phyloP scores from a whole-genome alignment of 2,888 invertebrate species.

The Monochamus alternatus region DNA sequence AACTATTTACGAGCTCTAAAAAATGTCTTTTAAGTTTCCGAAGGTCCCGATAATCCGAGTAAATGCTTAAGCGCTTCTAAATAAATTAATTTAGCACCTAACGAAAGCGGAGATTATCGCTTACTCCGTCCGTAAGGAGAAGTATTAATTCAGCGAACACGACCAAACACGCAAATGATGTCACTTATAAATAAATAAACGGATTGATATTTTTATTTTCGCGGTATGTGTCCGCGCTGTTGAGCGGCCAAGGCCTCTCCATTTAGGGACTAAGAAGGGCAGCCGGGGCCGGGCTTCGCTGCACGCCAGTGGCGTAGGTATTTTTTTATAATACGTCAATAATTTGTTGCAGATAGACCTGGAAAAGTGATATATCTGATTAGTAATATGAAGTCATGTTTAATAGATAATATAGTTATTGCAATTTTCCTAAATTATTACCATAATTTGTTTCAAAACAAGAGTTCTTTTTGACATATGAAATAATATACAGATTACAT shows the following conservation, averaged over 20 bases:
- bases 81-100: neutral
- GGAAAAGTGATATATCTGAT: too few relatives aligned
- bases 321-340: neutral
- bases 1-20: neutral
- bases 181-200: constrained; percentile 32
- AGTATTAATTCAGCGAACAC: constrained; percentile 12
- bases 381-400: too few relatives aligned
- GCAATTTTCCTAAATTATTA: too few relatives aligned
- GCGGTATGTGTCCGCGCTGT: constrained; percentile 13
- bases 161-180: constrained; percentile 28
- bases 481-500: too few relatives aligned
- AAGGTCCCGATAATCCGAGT: neutral
- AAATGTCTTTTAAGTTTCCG: neutral
- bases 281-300: constrained; percentile 3
- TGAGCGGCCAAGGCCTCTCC: constrained; percentile 29
- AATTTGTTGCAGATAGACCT: too few relatives aligned
- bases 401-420: too few relatives aligned
- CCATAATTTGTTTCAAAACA: too few relatives aligned
- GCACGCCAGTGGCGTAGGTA: neutral
- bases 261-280: constrained; percentile 35
- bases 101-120: constrained; percentile 3
- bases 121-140: neutral
- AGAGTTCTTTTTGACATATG: too few relatives aligned
- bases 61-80: neutral
- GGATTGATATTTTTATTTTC: constrained; percentile 17